Conservation (phyloP, 2,888 invertebrate species). For the Lasioglossum calceatum region DNA sequence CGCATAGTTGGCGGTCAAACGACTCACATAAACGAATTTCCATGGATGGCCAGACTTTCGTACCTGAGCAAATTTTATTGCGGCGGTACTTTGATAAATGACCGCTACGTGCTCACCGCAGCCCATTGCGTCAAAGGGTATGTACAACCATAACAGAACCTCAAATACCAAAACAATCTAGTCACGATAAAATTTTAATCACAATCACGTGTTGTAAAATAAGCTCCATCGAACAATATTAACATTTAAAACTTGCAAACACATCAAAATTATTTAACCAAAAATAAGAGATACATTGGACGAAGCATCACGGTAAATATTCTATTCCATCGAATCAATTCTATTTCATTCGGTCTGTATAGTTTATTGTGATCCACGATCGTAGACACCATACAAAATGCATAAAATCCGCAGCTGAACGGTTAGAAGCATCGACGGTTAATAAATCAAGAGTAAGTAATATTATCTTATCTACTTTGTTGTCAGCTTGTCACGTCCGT, state of each 20-base stretch:
- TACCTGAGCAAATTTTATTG: conserved; percentile 96
- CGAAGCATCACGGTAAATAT: background rate
- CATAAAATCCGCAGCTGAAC: background rate
- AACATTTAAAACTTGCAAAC: background rate
- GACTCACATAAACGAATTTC: conserved; percentile 92
- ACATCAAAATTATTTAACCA: background rate
- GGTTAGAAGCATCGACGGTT: background rate
- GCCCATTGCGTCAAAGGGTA: conserved; percentile 97
- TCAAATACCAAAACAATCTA: background rate
- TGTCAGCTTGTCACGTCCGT: background rate
- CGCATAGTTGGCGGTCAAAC: conserved; percentile 93
- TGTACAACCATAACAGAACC: conserved; percentile 59
- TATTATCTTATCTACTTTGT: background rate
- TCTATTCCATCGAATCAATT: background rate
- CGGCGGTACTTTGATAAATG: conserved; percentile 94
- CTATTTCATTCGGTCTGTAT: background rate
- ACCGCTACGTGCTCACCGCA: conserved; percentile 94
- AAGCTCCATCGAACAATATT: background rate
- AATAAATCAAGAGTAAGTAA: background rate
- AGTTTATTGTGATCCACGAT: background rate
- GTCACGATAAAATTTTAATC: background rate
- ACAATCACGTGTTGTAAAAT: background rate
- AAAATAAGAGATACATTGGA: background rate
- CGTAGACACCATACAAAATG: background rate
- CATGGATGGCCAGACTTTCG: conserved; percentile 94